phyloP scores from a whole-genome alignment of 2,113 vertebrate species.

The Lepus timidus region DNA sequence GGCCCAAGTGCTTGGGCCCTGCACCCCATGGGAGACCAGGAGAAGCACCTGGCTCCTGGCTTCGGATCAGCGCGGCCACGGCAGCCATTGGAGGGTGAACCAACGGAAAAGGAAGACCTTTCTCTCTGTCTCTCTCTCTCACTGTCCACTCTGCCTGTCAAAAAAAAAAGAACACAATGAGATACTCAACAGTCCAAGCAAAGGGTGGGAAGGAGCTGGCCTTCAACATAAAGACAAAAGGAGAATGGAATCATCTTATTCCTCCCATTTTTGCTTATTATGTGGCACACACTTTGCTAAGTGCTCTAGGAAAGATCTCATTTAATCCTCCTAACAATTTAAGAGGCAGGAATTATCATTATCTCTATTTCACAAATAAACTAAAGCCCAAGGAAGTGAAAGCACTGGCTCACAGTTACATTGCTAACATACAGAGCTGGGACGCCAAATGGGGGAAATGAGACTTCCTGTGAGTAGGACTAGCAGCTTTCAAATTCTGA shows the following conservation, averaged over 20 bases:
- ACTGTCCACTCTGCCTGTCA: too few species aligned
- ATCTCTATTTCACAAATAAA: conserved; percentile 57
- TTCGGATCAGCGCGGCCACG: too few species aligned
- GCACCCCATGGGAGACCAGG: too few species aligned
- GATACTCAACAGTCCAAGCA: background rate
- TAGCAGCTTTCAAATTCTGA: conserved; percentile 31
- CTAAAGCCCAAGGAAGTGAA: conserved; percentile 12
- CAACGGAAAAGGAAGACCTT: too few species aligned
- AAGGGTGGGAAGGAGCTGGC: background rate
- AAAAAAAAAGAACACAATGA: background rate
- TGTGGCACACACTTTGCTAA: background rate
- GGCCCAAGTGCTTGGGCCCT: too few species aligned
- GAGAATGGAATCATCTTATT: conserved; percentile 26
- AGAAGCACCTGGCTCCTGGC: too few species aligned
- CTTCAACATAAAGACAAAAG: background rate
- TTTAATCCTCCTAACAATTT: conserved; percentile 19
- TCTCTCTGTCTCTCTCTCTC: too few species aligned
- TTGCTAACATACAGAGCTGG: background rate
- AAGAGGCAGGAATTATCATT: background rate
- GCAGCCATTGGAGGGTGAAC: too few species aligned
- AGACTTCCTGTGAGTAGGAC: conserved; percentile 10
- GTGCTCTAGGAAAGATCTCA: conserved; percentile 10
- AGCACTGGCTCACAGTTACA: background rate
- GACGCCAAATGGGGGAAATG: background rate
- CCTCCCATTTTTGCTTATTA: conserved; percentile 58